Evolutionary conservation across 1,140 invertebrate genomes (phyloP), one percentile per base, ranked within the genome.

Genomic region (Belonocnema kinseyi): DNA sequence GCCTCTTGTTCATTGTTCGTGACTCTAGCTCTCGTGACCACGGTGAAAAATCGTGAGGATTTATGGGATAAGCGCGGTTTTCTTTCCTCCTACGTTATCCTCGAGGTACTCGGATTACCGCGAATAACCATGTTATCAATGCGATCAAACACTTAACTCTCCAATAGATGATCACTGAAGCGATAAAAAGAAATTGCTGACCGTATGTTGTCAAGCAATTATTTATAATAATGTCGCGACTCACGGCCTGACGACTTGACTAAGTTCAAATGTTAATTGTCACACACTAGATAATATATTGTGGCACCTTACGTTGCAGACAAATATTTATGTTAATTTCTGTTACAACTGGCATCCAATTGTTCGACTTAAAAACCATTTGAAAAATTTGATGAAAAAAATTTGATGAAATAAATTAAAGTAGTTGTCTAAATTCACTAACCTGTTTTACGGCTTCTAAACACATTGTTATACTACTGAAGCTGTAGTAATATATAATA

Each of bases 11-110:
- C 81, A 84, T 84, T 84, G 83, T 84, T 84, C 66, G 76, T 76
- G 79, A 84, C 61, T 83, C 75, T 70, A 74, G 66, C 80, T 83
- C 80, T 81, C 82, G 82, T 83, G 82, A 83, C 80, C 82, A 80
- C 78, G 77, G 52, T 77, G 80, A 83, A 83, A 83, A 83, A 83
- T 83, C 80, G 71, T 53, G 66, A 83, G 78, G 82, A 83, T 83
- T 83, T 84, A 84, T 84, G 74, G 78, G 78, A 79, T 80, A 81
- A 82, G 75, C 79, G 82, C 56, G 80, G 77, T 82, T 81, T 77
- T 80, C 80, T 77, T 82, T 79, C 33, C 73, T 79, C 78, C 75
- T 79, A 74, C 80, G 72, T 84, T 82, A 82, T 83, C 77, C 77
- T 79, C 80, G 73, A 80, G 80, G 82, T 80, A 82, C 82, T 79